Conservation (phyloP, 2,113 vertebrate genomes). For the Indicator maculatus region DNA sequence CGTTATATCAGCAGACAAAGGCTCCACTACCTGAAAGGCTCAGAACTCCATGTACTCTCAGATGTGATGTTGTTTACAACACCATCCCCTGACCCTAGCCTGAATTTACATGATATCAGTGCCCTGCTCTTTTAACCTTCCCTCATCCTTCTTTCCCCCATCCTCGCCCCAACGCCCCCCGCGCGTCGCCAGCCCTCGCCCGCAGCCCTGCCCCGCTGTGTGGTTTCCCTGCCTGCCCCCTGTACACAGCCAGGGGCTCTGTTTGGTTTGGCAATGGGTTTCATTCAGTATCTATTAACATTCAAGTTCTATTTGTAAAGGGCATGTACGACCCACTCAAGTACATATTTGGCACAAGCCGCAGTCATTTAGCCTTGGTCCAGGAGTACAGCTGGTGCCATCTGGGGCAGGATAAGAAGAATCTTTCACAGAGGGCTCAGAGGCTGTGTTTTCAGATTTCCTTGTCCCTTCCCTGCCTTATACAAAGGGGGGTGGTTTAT, state of each 20-base stretch:
- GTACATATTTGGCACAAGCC: constrained; percentile 71
- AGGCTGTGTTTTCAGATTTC: constrained; percentile 51
- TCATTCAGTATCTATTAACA: constrained; percentile 50
- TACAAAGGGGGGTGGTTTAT: background rate
- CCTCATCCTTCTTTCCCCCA: constrained; percentile 34
- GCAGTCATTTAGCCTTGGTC: constrained; percentile 36
- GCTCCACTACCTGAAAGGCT: constrained; percentile 86
- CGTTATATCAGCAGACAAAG: constrained; percentile 85
- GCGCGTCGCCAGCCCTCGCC: no score
- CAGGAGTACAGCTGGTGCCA: constrained; percentile 67
- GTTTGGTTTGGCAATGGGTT: constrained; percentile 47
- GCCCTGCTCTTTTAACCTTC: constrained; percentile 20
- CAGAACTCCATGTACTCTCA: constrained; percentile 72
- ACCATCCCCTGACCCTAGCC: constrained; percentile 65
- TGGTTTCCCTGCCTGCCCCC: constrained; percentile 56
- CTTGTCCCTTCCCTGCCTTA: background rate
- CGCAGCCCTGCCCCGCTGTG: background rate
- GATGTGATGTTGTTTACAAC: constrained; percentile 76
- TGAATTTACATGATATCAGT: constrained; percentile 69
- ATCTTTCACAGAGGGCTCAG: constrained; percentile 66
- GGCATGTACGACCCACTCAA: constrained; percentile 64
- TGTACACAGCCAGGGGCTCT: constrained; percentile 44
- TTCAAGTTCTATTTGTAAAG: constrained; percentile 64
- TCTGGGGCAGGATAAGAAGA: constrained; percentile 65
- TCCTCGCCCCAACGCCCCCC: background rate